Evolutionary conservation across 2,888 invertebrate genomes (phyloP), one percentile per base, ranked within the genome.

Genomic region (Cremastobaeus sp.): DNA sequence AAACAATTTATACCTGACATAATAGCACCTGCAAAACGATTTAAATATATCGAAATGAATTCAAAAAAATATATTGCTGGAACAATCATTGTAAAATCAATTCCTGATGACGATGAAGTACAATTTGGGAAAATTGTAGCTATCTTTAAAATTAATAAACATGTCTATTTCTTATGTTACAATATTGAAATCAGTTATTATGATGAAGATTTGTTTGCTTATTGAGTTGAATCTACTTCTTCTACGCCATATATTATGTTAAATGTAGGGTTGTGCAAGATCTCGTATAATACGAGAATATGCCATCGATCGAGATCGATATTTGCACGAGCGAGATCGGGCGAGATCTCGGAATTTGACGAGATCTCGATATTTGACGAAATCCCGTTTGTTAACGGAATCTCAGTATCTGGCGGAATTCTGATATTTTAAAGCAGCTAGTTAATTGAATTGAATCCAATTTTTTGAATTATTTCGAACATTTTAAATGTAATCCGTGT

Each of bases 121-220:
- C 28, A 60, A n/a, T 62, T 68, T 37, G 43, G 20, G 21, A 68
- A 32, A 50, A 21, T 74, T 25, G n/a, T 6, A n/a, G 32, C 30
- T 37, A 69, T 69, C 20, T 69, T 37, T 28, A 5, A 52, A 9
- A 12, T 60, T 12, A 52, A 39, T 32, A 5, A 60, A 30, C 50
- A 52, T 47, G 8, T 60, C 18, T 69, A 47, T 21, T 45, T 69
- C 9, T 32, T 50, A 20, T 11, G 25, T 32, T 1, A 8, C 9
- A 37, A 11, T 8, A 20, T 74, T 8, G 17, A 68, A n/a, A 47
- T 45, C 1, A 8, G 45, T 18, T 57, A 52, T 39, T 69, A 59
- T 54, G 41, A 69, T 64, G 8, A 48, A 2, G 11, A 74, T 47
- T 62, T 55, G 4, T 50, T 69, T 39, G 57, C 52, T 9, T 64